These are phyloP conservation scores for Ornithoptera alexandrae DNA, from an alignment of 2,888 invertebrate genomes.

Conservation along the genomic window DNA sequence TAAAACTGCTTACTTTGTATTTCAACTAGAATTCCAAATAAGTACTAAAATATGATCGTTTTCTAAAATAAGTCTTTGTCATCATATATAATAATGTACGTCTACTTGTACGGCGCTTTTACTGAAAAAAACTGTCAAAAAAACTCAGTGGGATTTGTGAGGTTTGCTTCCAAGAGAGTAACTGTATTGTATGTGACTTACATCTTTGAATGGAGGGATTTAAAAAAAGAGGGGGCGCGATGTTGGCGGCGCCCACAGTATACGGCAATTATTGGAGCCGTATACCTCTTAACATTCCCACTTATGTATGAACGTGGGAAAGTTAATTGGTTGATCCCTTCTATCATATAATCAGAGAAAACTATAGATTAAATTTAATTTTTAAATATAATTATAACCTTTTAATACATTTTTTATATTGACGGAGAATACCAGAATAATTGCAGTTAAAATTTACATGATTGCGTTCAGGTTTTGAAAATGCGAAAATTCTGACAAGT, in stretches of 20 bases:
- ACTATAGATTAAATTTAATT: too few relatives aligned
- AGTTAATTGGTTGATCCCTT: background rate
- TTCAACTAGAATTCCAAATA: background rate
- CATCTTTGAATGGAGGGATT: background rate
- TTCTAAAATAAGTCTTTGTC: too few relatives aligned
- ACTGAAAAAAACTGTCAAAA: background rate
- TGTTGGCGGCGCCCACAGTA: slow-evolving; percentile 11
- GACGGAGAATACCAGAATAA: too few relatives aligned
- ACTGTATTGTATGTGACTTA: background rate
- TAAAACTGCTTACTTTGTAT: background rate
- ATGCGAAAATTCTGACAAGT: too few relatives aligned
- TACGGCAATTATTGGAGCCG: slow-evolving; percentile 11
- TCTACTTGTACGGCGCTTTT: too few relatives aligned
- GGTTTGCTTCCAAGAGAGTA: background rate
- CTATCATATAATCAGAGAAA: background rate
- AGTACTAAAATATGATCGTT: background rate
- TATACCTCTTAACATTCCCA: slow-evolving; percentile 4
- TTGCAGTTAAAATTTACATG: too few relatives aligned
- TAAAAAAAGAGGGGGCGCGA: slow-evolving; percentile 2
- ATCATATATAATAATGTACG: too few relatives aligned
- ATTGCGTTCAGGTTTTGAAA: too few relatives aligned
- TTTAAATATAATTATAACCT: too few relatives aligned
- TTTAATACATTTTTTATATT: too few relatives aligned
- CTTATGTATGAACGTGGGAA: background rate
- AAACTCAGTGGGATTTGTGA: background rate